These are phyloP conservation scores for Puma concolor DNA, from an alignment of 2,113 vertebrate species.

Conservation along the genomic window DNA sequence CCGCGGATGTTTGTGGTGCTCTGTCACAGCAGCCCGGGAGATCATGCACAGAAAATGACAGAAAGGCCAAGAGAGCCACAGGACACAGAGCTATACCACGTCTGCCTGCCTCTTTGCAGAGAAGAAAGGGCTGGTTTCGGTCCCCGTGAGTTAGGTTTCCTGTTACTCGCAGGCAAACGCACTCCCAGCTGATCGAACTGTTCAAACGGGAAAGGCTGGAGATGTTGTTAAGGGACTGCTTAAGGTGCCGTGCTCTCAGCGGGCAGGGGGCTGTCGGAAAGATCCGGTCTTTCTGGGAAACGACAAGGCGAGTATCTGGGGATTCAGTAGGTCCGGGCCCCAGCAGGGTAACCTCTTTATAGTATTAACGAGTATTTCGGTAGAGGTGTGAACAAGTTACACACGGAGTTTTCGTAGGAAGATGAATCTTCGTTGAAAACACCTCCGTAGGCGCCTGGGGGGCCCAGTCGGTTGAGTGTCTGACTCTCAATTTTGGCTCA, in stretches of 20 bases:
- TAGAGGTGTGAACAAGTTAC: background rate
- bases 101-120: background rate
- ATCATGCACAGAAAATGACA: fast-evolving
- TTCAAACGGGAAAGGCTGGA: background rate
- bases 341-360: background rate
- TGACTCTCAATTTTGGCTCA: no score
- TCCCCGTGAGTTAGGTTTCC: fast-evolving
- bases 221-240: fast-evolving
- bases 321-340: background rate
- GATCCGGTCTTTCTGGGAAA: background rate
- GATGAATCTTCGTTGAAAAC: background rate
- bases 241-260: background rate
- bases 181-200: background rate
- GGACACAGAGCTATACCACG: background rate
- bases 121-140: background rate
- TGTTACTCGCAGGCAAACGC: background rate
- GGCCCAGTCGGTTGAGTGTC: no score
- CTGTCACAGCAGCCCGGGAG: background rate
- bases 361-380: no score
- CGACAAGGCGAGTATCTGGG: no score
- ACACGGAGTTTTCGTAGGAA: background rate
- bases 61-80: background rate
- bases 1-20: background rate
- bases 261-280: background rate
- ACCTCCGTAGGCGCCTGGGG: background rate